Conservation (phyloP, 2,113 vertebrate genomes). For the Aptenodytes forsteri region DNA sequence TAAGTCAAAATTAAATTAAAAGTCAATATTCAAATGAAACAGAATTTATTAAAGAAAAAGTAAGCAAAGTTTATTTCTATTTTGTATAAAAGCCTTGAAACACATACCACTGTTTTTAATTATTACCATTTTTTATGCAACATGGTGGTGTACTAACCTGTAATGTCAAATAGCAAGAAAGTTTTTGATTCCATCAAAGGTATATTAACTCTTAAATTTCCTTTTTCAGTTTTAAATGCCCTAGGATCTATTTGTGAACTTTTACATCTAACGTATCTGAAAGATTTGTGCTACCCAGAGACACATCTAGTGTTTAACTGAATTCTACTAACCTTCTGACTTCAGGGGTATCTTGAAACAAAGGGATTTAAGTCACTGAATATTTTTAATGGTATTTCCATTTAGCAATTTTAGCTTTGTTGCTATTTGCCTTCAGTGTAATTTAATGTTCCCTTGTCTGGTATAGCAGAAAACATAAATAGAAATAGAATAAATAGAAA, state of each 20-base stretch:
- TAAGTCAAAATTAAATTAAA: not conserved
- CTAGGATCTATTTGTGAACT: not conserved
- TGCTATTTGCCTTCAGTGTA: conserved; percentile 37
- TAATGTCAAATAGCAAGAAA: not conserved
- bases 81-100: not conserved
- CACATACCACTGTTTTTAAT: not conserved
- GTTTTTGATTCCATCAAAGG: not conserved
- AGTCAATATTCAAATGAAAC: not conserved
- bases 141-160: not conserved
- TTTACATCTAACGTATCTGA: not conserved
- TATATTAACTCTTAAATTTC: not conserved
- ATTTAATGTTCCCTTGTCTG: conserved; percentile 32
- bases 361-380: not conserved
- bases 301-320: not conserved
- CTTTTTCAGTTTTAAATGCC: not conserved
- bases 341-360: not conserved
- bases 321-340: not conserved
- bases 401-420: conserved; percentile 41
- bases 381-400: not conserved
- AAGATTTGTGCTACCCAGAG: not conserved
- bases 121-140: not conserved
- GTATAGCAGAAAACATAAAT: conserved; percentile 38
- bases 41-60: not conserved
- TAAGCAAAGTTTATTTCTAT: not conserved
- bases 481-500: conserved; percentile 36